These are phyloP conservation scores for Trichomycterus rosablanca DNA, from an alignment of 2,113 vertebrate species.

Conservation along the genomic window DNA sequence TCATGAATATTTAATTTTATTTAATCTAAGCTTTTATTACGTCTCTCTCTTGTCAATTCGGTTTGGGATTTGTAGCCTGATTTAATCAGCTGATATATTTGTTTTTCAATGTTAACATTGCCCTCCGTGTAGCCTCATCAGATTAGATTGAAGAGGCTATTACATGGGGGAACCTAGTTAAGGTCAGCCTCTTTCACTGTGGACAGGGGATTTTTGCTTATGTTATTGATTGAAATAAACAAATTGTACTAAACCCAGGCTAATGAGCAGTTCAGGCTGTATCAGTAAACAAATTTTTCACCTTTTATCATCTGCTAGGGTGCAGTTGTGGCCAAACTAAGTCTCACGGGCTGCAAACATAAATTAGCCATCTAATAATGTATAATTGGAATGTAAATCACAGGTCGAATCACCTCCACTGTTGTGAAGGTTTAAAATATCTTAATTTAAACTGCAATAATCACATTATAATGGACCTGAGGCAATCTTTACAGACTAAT, in stretches of 20 bases:
- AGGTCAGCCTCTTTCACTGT: constrained; percentile 7
- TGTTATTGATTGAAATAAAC: too few species aligned
- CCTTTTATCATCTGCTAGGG: not conserved
- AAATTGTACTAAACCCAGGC: too few species aligned
- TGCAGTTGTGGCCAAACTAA: too few species aligned
- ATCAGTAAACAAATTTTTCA: not conserved
- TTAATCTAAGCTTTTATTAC: constrained; percentile 9
- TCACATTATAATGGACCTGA: constrained; percentile 11
- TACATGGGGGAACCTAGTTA: not conserved
- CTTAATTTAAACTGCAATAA: constrained; percentile 16
- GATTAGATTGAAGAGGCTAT: constrained; percentile 15
- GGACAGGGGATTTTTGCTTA: too few species aligned
- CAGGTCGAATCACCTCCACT: not conserved
- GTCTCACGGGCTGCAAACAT: too few species aligned
- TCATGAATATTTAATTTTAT: constrained; percentile 1
- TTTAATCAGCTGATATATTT: constrained; percentile 16
- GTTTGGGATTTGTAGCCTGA: constrained; percentile 26
- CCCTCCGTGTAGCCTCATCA: constrained; percentile 7
- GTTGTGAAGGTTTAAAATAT: not conserved
- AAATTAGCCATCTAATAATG: too few species aligned
- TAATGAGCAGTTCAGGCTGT: too few species aligned
- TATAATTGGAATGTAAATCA: too few species aligned
- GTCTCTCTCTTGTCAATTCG: not conserved
- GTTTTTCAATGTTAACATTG: constrained; percentile 8
- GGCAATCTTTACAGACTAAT: constrained; percentile 10